Percentiles rank a stretch among this genome's conserved stretches.
These are phyloP conservation scores for Gadopsis marmoratus DNA, from an alignment of 2,797 vertebrate species.

Conservation along the genomic window DNA sequence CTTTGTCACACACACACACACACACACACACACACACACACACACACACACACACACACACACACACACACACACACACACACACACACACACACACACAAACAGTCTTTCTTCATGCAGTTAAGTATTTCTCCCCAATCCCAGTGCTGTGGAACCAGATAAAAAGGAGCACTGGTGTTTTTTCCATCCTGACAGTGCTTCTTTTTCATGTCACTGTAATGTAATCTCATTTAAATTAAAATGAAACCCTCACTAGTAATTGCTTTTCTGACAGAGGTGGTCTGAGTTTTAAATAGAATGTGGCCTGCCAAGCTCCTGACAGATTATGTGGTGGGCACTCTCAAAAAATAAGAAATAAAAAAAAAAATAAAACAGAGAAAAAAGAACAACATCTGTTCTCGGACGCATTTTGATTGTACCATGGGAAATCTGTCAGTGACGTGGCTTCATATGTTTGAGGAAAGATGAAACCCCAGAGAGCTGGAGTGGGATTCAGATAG, in stretches of 20 bases:
- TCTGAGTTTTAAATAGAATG: slow-evolving; percentile 82
- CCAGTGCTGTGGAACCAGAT: slow-evolving; percentile 76
- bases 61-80: slow-evolving; percentile 13
- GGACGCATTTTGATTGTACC: slow-evolving; percentile 45
- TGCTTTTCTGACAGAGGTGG: slow-evolving; percentile 88
- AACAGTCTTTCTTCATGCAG: slow-evolving; percentile 43
- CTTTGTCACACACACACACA: slow-evolving; percentile 20
- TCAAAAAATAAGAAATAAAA: slow-evolving; percentile 20
- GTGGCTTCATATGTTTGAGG: slow-evolving; percentile 12
- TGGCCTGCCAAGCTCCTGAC: slow-evolving; percentile 58
- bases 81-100: slow-evolving; percentile 15
- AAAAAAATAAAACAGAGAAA: not conserved
- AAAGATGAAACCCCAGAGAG: slow-evolving; percentile 26
- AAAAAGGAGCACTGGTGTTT: slow-evolving; percentile 80
- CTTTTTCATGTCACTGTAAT: slow-evolving; percentile 84
- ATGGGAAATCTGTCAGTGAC: slow-evolving; percentile 38
- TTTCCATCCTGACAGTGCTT: slow-evolving; percentile 76
- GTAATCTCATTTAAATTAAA: slow-evolving; percentile 88
- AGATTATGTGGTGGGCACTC: slow-evolving; percentile 67
- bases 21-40: slow-evolving; percentile 12
- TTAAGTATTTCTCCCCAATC: slow-evolving; percentile 60
- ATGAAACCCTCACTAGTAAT: slow-evolving; percentile 86
- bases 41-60: slow-evolving; percentile 31
- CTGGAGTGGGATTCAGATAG: slow-evolving; percentile 8
- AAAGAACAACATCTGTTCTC: slow-evolving; percentile 28